Evolutionary conservation across 1,140 invertebrate genomes (phyloP).

Genomic region (Tetramorium simillimum): DNA sequence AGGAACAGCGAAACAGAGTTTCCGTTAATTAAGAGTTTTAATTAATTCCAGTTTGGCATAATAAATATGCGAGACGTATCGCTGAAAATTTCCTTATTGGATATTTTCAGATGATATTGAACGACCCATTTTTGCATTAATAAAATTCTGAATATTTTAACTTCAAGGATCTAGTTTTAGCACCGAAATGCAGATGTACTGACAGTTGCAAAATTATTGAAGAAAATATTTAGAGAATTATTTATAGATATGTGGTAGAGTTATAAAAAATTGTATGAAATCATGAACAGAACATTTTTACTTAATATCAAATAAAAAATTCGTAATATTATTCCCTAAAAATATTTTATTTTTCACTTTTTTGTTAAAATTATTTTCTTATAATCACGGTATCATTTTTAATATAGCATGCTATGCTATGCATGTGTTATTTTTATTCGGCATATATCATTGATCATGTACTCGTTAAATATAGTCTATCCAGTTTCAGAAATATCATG

Average conservation of each 20-base stretch:
- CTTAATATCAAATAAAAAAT: neutral
- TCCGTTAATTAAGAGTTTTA: neutral
- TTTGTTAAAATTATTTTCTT: neutral
- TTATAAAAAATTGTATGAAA: neutral
- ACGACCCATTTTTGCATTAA: neutral
- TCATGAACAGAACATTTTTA: neutral
- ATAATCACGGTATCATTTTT: neutral
- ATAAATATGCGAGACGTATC: neutral
- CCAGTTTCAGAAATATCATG: neutral
- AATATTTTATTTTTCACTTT: neutral
- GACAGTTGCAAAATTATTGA: neutral
- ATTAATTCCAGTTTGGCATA: neutral
- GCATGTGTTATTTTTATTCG: neutral
- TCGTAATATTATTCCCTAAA: neutral
- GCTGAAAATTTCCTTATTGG: neutral
- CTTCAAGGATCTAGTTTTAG: neutral
- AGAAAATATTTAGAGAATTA: neutral
- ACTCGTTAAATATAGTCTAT: neutral
- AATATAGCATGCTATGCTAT: neutral
- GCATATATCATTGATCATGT: neutral
- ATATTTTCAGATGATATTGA: neutral
- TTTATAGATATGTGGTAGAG: too few species aligned
- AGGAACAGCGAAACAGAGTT: neutral
- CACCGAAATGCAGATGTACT: neutral
- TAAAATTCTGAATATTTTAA: neutral